Evolutionary conservation across 35 echinoderm and acorn worm genomes (phyloP), one percentile per base, ranked within the genome.

Genomic region (Ptychodera flava): DNA sequence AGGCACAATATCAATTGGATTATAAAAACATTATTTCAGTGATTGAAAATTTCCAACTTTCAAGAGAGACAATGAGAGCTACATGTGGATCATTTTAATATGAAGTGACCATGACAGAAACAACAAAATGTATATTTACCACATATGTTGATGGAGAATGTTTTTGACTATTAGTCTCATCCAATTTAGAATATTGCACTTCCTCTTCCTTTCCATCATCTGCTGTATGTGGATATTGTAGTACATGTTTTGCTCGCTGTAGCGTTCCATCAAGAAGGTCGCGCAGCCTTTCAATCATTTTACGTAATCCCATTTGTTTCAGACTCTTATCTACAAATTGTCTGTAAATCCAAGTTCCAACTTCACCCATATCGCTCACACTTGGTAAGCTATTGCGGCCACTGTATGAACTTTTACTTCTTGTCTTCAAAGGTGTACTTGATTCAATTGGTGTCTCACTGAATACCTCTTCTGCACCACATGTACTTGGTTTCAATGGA

Each of bases 321-420:
- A 99, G 83, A 35, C 93, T 94, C 28, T 88, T 85, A 33, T 99
- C 96, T 14, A 99, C 96, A 86, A 92, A 99, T 0, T 92, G 96
- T 31, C 96, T 81, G 81, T 99, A 99, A 80, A 99, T 94, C 79
- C 87, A 94, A 0, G 96, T 94, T 12, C 90, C 31, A 1, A 84
- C 85, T 27, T 94, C 92, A 32, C 92, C 94, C 82, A 94, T 93
- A 87, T 94, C 94, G 76, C 96, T 94, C n/a, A 99, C 92, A 99
- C 33, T 92, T 81, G 38, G 92, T 94, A 99, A 94, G 34, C 94
- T 94, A 30, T 90, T 33, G 32, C 84, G 89, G 0, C 90, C 77
- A 2, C 90, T 90, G 27, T 92, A 93, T 1, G 90, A 93, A 36
- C 91, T 88, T 28, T 78, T 89, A 31, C 38, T 45, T 15, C 82